These are phyloP conservation scores for Colaptes auratus DNA, from an alignment of 2,113 vertebrate genomes.

Conservation along the genomic window DNA sequence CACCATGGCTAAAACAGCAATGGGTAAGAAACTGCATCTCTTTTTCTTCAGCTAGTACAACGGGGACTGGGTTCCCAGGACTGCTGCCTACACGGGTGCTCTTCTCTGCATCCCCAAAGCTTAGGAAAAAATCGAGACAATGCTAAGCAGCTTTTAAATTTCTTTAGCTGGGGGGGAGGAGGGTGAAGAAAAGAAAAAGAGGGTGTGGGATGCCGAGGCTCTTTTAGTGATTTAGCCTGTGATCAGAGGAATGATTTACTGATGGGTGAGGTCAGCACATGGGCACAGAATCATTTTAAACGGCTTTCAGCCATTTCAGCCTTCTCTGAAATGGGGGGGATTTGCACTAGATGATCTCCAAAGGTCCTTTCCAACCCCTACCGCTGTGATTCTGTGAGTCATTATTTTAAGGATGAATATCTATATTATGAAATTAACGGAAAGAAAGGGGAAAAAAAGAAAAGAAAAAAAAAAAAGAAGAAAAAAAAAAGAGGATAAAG, in stretches of 20 bases:
- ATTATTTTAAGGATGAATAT: not conserved
- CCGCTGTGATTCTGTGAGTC: too few relatives aligned
- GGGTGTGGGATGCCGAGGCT: not conserved
- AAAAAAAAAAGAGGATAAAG: not conserved
- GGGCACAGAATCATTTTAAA: not conserved
- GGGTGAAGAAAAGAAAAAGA: not conserved
- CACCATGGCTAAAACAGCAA: conserved; percentile 86
- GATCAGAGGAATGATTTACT: not conserved
- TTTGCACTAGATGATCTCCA: too few relatives aligned
- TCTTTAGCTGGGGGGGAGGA: not conserved
- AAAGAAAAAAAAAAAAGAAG: too few relatives aligned
- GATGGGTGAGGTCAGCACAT: not conserved
- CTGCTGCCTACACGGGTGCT: not conserved
- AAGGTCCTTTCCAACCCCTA: too few relatives aligned
- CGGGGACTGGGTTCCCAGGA: not conserved
- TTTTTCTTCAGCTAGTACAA: conserved; percentile 15
- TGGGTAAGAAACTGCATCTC: conserved; percentile 78
- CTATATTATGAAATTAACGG: not conserved
- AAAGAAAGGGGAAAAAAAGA: not conserved
- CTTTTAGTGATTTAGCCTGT: not conserved
- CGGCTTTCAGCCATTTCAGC: not conserved
- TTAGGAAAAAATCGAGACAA: not conserved
- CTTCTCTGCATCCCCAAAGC: not conserved
- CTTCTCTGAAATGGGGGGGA: too few relatives aligned
- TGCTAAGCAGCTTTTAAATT: not conserved